These are phyloP conservation scores for Gastracanthus pulcherrimus DNA, from an alignment of 2,888 invertebrate genomes.

Conservation along the genomic window DNA sequence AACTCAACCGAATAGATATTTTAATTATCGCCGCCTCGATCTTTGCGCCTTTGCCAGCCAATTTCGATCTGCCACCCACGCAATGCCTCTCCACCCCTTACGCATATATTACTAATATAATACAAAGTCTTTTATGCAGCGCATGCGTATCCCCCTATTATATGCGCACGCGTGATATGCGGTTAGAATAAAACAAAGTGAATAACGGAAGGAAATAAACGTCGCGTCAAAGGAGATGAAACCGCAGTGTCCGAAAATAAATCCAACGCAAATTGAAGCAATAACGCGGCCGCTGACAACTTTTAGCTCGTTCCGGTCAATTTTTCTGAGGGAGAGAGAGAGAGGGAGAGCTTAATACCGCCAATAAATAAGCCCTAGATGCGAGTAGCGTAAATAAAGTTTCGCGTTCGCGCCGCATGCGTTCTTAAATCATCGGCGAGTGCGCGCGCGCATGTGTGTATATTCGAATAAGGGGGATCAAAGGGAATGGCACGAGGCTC, in stretches of 20 bases:
- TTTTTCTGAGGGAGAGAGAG: slow-evolving; percentile 28
- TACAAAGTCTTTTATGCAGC: neutral
- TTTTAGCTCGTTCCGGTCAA: slow-evolving; percentile 50
- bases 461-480: slow-evolving; percentile 69
- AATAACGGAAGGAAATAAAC: slow-evolving; percentile 34
- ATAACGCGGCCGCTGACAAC: slow-evolving; percentile 49
- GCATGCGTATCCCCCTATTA: neutral
- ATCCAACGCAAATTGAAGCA: slow-evolving; percentile 40
- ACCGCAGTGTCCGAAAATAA: slow-evolving; percentile 38
- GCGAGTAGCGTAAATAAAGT: slow-evolving; percentile 37
- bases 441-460: slow-evolving; percentile 63
- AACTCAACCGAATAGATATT: slow-evolving; percentile 69
- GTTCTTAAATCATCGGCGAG: slow-evolving; percentile 71
- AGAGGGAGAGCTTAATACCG: slow-evolving; percentile 58
- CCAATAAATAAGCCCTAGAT: slow-evolving; percentile 68
- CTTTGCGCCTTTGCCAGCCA: slow-evolving; percentile 60
- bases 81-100: neutral
- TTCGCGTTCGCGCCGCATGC: slow-evolving; percentile 42
- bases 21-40: slow-evolving; percentile 72
- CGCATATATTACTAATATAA: slow-evolving; percentile 16
- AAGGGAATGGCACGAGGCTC: slow-evolving; percentile 67
- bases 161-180: neutral
- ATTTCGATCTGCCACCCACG: slow-evolving; percentile 59
- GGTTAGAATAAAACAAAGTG: slow-evolving; percentile 10
- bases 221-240: slow-evolving; percentile 27